Conservation (phyloP, 2,888 invertebrate genomes). For the Eilema caniola region DNA sequence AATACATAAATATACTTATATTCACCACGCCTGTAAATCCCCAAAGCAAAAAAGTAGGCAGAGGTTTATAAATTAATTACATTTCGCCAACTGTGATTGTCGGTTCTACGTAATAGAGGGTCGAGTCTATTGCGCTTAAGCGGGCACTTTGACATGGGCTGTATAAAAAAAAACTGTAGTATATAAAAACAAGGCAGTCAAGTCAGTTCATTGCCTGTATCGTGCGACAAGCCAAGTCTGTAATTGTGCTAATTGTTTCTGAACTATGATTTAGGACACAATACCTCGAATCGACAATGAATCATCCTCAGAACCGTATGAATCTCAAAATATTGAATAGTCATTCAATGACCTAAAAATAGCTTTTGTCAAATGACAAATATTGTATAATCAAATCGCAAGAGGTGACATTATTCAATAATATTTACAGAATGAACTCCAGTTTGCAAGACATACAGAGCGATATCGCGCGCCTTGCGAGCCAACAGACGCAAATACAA, state of each 20-base stretch:
- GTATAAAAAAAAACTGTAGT: no score
- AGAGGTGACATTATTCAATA: neutral
- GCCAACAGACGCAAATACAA: slow-evolving; percentile 87
- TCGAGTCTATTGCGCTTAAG: no score
- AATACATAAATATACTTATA: no score
- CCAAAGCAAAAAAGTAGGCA: no score
- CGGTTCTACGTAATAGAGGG: no score
- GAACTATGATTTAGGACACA: slow-evolving; percentile 4
- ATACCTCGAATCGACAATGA: neutral
- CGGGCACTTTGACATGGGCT: no score
- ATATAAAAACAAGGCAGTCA: no score
- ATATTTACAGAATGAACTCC: slow-evolving; percentile 92
- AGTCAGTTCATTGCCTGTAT: neutral
- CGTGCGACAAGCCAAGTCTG: neutral
- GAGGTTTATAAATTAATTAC: no score
- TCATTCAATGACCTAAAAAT: neutral
- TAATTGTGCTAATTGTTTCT: neutral
- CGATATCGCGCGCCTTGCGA: slow-evolving; percentile 96
- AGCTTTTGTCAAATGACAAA: neutral
- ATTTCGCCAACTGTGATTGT: no score
- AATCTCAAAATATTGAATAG: neutral
- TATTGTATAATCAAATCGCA: neutral
- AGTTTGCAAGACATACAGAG: slow-evolving; percentile 97
- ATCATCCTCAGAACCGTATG: neutral
- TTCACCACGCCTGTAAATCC: no score